Evolutionary conservation across 1,140 invertebrate species (phyloP), one percentile per base, ranked within the genome.

Genomic region (Lordiphosa mommai): DNA sequence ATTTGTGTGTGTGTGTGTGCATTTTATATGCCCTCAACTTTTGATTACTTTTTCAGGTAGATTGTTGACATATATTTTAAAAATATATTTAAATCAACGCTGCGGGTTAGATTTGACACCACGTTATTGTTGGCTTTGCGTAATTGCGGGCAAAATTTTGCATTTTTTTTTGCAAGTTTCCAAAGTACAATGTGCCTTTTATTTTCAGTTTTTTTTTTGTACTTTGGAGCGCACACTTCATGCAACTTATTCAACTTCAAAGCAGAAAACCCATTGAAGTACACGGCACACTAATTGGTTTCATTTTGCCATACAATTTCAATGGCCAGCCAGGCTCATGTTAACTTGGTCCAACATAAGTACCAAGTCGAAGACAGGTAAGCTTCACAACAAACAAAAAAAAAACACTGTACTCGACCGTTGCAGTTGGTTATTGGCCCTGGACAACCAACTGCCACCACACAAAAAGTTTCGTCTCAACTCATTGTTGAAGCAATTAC

Each of bases 21-120:
- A 50, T 77, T 77, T 77, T 77, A 77, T 77, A 61, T 68, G 58
- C 68, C 52, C 55, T 72, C 55, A 44, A 48, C 47, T 59, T 79
- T 68, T 53, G 65, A 70, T 56, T 61, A 51, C 51, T 59, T 49
- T 69, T 79, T 61, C 44, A 56, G 14, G 40, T 23, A 33, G 41
- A 36, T 17, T 57, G 12, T 36, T 27, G 20, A 14, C 23, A 48
- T 38, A 32, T 33, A 68, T 37, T 52, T 46, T 56, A 67, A 61
- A 66, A 55, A 69, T 79, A 44, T 66, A 46, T 64, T 64, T 43
- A 48, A 38, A 13, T 52, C 16, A 37, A 27, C 33, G 38, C 56
- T 13, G 37, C 33, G 2, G 58, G 53, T 33, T 66, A 44, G 43
- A 47, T 66, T 55, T 55, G 49, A 61, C 61, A 67, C 57, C 44